Percentiles rank a stretch among this genome's conserved stretches.
These are phyloP conservation scores for Nesometra sesokonis DNA, from an alignment of 35 echinoderm and acorn worm genomes.

Conservation along the genomic window DNA sequence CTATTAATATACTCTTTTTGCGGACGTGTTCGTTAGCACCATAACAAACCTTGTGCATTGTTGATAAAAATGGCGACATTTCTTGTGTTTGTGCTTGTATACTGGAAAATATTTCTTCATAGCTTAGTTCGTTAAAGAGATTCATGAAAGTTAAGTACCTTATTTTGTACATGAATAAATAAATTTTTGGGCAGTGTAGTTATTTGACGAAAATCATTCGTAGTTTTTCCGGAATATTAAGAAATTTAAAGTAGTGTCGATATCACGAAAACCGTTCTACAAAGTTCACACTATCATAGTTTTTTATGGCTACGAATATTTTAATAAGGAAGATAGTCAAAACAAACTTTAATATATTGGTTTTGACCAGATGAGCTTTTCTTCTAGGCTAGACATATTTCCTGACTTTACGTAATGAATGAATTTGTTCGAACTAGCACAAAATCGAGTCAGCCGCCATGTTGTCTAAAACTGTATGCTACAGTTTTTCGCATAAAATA, in stretches of 20 bases:
- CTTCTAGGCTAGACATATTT: background rate
- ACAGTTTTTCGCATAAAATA: background rate
- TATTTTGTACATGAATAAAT: background rate
- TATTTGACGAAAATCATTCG: background rate
- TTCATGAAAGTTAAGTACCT: background rate
- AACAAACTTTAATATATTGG: background rate
- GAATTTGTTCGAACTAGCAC: background rate
- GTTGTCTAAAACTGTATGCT: background rate
- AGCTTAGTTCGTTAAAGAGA: background rate
- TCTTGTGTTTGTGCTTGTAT: background rate
- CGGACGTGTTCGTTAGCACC: background rate
- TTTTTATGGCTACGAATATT: background rate
- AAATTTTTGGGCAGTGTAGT: background rate
- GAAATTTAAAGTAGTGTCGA: background rate
- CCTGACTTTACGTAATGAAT: background rate
- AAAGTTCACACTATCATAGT: background rate
- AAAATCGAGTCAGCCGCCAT: background rate
- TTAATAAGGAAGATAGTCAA: background rate
- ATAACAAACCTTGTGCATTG: constrained; percentile 5
- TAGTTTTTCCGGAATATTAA: background rate
- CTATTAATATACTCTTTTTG: constrained; percentile 6
- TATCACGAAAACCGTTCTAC: background rate
- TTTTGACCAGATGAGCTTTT: background rate
- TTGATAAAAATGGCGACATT: background rate
- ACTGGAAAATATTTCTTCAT: background rate